Conservation (phyloP, 1,140 invertebrate species). For the Radopholus similis region DNA sequence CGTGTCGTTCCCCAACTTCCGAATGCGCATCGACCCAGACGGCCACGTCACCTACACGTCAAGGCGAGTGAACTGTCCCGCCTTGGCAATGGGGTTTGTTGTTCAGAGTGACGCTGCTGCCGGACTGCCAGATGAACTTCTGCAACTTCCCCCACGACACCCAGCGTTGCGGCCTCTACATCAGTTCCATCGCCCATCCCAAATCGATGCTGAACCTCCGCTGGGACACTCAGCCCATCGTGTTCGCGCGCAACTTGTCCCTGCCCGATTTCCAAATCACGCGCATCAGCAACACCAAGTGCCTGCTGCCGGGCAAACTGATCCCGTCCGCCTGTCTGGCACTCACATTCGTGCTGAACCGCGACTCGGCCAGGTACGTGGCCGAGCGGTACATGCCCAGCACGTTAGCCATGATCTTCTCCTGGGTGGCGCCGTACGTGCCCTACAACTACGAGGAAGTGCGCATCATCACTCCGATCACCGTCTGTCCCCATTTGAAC, state of each 20-base stretch:
- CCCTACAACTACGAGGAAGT: constrained; percentile 60
- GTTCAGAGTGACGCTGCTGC: constrained; percentile 47
- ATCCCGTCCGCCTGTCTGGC: constrained; percentile 54
- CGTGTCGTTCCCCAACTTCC: constrained; percentile 58
- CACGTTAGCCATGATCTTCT: constrained; percentile 51
- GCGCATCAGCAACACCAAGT: constrained; percentile 38
- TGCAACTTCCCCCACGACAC: constrained; percentile 55
- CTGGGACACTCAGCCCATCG: constrained; percentile 46
- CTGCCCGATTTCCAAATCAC: constrained; percentile 53
- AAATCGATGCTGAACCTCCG: constrained; percentile 44
- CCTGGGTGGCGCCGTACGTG: constrained; percentile 58
- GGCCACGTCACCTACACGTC: constrained; percentile 53
- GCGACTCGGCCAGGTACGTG: constrained; percentile 54
- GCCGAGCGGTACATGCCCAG: constrained; percentile 57
- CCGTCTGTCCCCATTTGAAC: constrained; percentile 33
- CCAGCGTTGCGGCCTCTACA: constrained; percentile 51
- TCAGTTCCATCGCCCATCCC: constrained; percentile 59
- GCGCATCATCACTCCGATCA: constrained; percentile 58
- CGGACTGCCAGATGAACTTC: constrained; percentile 54
- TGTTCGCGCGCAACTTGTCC: constrained; percentile 36
- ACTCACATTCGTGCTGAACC: constrained; percentile 43
- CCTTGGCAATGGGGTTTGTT: neutral
- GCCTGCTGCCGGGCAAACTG: constrained; percentile 52
- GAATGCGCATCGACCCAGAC: constrained; percentile 52
- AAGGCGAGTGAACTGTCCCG: constrained; percentile 19